Conservation (phyloP, 1,140 invertebrate genomes). For the Ganaspis sp. region DNA sequence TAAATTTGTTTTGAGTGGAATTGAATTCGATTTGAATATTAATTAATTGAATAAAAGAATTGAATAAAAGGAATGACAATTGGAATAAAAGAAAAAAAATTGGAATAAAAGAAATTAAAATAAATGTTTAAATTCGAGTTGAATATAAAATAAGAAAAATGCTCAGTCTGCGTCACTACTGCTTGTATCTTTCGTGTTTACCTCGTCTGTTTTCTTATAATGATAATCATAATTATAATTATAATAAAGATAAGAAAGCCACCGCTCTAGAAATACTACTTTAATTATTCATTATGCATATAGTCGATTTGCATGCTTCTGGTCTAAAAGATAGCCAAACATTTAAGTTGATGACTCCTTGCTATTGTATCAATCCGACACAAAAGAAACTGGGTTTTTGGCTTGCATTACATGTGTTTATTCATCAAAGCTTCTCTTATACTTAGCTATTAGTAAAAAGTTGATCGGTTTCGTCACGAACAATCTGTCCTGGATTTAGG, state of each 20-base stretch:
- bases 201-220: slow-evolving; percentile 51
- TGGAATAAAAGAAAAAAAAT: background rate
- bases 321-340: slow-evolving; percentile 42
- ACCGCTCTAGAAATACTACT: slow-evolving; percentile 66
- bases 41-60: too few relatives aligned
- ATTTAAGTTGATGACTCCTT: slow-evolving; percentile 48
- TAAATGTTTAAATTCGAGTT: background rate
- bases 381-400: slow-evolving; percentile 64
- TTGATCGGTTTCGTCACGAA: slow-evolving; percentile 65
- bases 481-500: slow-evolving; percentile 43
- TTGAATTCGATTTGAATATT: too few relatives aligned
- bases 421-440: slow-evolving; percentile 70
- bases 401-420: slow-evolving; percentile 71
- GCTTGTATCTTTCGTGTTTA: slow-evolving; percentile 60
- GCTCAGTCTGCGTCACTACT: slow-evolving; percentile 64
- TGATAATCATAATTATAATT: slow-evolving; percentile 52
- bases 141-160: slow-evolving; percentile 60
- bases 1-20: too few relatives aligned
- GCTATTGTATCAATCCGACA: slow-evolving; percentile 66
- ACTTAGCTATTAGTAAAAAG: slow-evolving; percentile 72
- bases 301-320: slow-evolving; percentile 67
- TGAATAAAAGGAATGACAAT: too few relatives aligned
- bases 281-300: slow-evolving; percentile 68
- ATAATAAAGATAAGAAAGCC: slow-evolving; percentile 54
- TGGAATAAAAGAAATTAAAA: background rate